Conservation (phyloP, 30 jellyfish, hydroid and myxozoan genomes). For the Aurelia sp. region DNA sequence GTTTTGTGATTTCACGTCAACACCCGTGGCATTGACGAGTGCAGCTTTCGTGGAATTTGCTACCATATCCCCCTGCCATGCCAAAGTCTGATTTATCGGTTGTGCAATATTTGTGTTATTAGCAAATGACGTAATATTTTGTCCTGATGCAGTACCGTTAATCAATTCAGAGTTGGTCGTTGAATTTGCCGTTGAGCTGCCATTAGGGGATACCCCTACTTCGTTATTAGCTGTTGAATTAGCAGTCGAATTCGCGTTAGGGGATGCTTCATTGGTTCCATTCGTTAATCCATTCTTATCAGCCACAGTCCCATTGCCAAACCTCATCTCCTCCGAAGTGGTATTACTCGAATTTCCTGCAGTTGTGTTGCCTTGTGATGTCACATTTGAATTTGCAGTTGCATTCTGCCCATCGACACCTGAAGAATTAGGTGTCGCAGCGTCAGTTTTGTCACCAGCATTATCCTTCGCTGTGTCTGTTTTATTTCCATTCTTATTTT, state of each 20-base stretch:
- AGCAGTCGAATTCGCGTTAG: neutral
- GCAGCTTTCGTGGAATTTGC: slow-evolving; percentile 46
- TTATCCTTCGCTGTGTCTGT: neutral
- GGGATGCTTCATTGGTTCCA: slow-evolving; percentile 21
- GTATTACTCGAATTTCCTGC: slow-evolving; percentile 5
- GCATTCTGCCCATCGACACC: slow-evolving; percentile 15
- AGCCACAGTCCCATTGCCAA: slow-evolving; percentile 10
- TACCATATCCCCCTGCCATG: slow-evolving; percentile 62
- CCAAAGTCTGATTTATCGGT: slow-evolving; percentile 58
- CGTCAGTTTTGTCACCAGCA: slow-evolving; percentile 36
- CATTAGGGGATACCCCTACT: neutral
- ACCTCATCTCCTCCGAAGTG: neutral
- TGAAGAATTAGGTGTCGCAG: slow-evolving; percentile 59
- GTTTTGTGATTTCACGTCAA: slow-evolving; percentile 2
- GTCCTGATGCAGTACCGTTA: slow-evolving; percentile 8
- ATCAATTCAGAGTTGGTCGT: neutral
- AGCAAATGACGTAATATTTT: slow-evolving; percentile 1
- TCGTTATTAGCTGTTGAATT: slow-evolving; percentile 21
- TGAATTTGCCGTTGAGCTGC: neutral
- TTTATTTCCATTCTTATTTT: neutral
- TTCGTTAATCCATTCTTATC: slow-evolving; percentile 15
- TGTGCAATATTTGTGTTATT: slow-evolving; percentile 26
- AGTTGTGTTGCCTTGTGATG: neutral
- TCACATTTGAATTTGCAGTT: slow-evolving; percentile 18
- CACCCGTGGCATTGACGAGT: slow-evolving; percentile 18